Base-by-base conservation (phyloP, 2,797 vertebrate species). In the Acipenser transmontanus region DNA sequence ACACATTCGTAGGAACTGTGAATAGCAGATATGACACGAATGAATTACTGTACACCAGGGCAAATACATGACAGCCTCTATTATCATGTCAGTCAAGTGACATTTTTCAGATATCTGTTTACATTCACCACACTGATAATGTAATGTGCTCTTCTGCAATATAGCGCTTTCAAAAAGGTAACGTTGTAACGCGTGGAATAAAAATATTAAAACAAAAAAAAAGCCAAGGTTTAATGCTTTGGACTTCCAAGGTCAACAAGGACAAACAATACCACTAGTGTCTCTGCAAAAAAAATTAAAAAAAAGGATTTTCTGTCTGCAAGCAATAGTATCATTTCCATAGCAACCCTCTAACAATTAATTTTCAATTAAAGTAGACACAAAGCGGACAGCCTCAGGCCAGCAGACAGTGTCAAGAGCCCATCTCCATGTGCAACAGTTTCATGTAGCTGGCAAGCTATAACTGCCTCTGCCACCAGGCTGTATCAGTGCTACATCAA, bases 201-300 rank as follows among this genome's bases (percentile, higher is more conserved):
- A 20, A 50, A 63, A 56, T 56, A 52, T 57, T 17, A 48, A 17
- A 62, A 68, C 62, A 57, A 10, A n/a, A 57, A 1, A 57, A 34
- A 34, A 34, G 34, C 34, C 34, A 34, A 34, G 34, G 34, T 34
- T 34, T 34, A 34, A 34, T 34, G 34, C 90, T 93, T 93, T 94
- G 91, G 89, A 92, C 92, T 90, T 90, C 91, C 93, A 95, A 99
- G 96, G 97, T 99, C 94, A 98, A 95, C 90, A 85, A 94, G 95
- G 94, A 96, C 94, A 92, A 95, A 95, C 91, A 91, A 93, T 94
- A 94, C 93, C 93, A 96, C 91, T 92, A 94, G 94, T 93, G 86
- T 91, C 92, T 93, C 92, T 93, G 92, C 92, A 91, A 88, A 91
- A 78, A 74, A 77, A 80, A 84, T 78, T 78, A 73, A 71, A 73